Percentiles rank a stretch among this genome's conserved stretches.
phyloP scores from a whole-genome alignment of 2,113 vertebrate genomes.

The Tachuris rubrigastra region DNA sequence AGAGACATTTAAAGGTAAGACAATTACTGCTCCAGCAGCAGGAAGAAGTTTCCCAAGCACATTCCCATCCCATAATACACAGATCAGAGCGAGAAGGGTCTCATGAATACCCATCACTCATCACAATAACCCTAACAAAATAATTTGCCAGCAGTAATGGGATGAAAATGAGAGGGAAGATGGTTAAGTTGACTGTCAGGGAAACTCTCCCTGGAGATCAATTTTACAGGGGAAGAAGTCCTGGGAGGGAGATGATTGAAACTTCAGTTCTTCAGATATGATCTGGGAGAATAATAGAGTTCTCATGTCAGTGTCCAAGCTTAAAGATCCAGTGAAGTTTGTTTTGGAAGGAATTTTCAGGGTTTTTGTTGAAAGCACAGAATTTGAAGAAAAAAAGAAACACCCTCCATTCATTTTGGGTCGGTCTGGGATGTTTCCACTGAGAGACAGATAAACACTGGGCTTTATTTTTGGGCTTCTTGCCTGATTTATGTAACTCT shows the following conservation, averaged over 20 bases:
- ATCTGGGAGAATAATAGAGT: background rate
- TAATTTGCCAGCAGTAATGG: background rate
- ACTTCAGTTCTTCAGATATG: background rate
- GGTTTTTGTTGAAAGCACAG: background rate
- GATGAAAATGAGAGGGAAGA: background rate
- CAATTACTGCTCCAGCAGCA: background rate
- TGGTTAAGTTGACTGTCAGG: background rate
- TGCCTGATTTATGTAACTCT: background rate
- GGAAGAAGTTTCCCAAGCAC: background rate
- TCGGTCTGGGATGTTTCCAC: background rate
- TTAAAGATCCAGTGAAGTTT: background rate
- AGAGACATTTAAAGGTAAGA: background rate
- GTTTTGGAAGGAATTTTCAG: background rate
- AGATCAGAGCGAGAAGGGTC: background rate
- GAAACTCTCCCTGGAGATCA: background rate
- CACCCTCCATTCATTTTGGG: background rate
- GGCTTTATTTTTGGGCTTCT: background rate
- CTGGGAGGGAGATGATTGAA: background rate
- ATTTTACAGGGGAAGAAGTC: background rate
- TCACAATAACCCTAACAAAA: background rate
- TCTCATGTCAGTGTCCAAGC: background rate
- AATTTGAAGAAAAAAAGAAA: background rate
- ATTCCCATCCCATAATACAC: background rate
- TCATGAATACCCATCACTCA: background rate
- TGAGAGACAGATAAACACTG: background rate